Base-by-base conservation (phyloP, 2,888 invertebrate species). In the Quadroppia sp. region DNA sequence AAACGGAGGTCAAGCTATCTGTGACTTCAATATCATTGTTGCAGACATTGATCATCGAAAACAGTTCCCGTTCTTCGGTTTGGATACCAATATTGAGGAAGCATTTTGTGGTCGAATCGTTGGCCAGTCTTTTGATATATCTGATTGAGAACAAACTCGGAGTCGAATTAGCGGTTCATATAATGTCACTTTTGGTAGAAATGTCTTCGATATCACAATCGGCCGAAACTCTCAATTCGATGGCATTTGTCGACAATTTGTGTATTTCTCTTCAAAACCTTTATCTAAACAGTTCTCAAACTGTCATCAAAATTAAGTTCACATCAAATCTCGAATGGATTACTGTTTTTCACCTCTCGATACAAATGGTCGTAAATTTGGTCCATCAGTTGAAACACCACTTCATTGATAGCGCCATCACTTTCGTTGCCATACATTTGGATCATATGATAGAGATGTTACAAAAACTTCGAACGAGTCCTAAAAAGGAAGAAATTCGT, bases 381-480 rank as follows among this genome's bases (percentile, higher is more conserved):
- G 78, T 83, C 67, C 73, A 77, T 13, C 79, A 80, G 4, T 79
- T 82, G 28, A 78, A 80, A 20, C 81, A 80, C 78, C 81, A 80
- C 48, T 83, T 83, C 78, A 79, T 83, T n/a, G 80, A 82, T 73
- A 82, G 82, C 75, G 80, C 81, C 28, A 79, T 83, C 74, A 81
- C 81, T 78, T 82, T 83, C 76, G 80, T 82, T 17, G 82, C 82
- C 6, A 81, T 81, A 56, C 82, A 83, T 75, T 81, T 82, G 75
- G 82, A 83, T 56, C 78, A 87, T 86, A 15, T 82, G 23, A 36
- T 53, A n/a, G 74, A 74, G 1, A 36, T 71, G 20, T 56, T 64
- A 11, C n/a, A 2, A 17, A 53, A n/a, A 40, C 25, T 74, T 23
- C 50, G 71, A 17, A 28, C 28, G 13, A 53, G n/a, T 32, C 45